These are phyloP conservation scores for Oreocharis arfaki DNA, from an alignment of 2,113 vertebrate species.

Conservation along the genomic window DNA sequence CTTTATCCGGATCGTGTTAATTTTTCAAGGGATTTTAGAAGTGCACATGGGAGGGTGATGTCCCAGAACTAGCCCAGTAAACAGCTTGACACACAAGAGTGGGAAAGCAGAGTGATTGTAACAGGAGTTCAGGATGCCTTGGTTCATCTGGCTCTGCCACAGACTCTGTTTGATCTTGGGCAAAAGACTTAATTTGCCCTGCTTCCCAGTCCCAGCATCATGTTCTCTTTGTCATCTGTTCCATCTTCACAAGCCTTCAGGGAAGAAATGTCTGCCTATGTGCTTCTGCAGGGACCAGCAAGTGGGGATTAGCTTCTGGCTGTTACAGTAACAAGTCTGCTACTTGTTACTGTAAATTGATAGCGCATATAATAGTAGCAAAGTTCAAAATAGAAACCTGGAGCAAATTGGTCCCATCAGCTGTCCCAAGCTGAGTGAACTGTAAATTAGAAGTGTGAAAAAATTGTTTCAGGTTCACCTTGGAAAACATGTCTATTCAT, in stretches of 20 bases:
- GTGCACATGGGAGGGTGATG: neutral
- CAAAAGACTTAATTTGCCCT: neutral
- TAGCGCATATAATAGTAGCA: neutral
- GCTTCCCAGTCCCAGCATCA: neutral
- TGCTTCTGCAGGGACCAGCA: neutral
- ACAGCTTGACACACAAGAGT: neutral
- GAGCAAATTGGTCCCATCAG: neutral
- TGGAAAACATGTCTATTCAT: neutral
- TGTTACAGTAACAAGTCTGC: neutral
- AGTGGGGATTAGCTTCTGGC: neutral
- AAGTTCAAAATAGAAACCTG: neutral
- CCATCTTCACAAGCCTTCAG: neutral
- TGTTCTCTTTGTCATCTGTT: neutral
- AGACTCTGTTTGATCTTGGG: neutral
- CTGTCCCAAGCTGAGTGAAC: neutral
- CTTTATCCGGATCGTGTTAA: neutral
- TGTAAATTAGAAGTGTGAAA: neutral
- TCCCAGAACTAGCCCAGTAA: neutral
- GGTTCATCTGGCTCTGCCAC: neutral
- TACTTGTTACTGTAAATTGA: neutral
- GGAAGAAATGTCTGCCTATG: neutral
- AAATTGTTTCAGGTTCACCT: neutral
- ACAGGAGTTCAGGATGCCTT: neutral
- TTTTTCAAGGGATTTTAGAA: slow-evolving; percentile 16
- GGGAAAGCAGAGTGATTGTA: neutral